Conservation (phyloP, 1,140 invertebrate species). For the Diabrotica virgifera region DNA sequence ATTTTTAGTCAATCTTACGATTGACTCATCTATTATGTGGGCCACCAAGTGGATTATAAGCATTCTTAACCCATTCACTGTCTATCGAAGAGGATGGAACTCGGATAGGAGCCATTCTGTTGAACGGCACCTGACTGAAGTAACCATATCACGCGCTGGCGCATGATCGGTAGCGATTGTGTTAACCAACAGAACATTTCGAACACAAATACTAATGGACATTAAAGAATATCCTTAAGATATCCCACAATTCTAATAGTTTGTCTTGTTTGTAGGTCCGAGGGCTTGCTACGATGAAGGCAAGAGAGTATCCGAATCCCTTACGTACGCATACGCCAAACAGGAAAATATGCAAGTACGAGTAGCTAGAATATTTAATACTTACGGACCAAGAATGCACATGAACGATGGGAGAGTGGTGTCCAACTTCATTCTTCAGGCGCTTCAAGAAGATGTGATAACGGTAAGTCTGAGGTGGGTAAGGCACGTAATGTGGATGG, state of each 20-base stretch:
- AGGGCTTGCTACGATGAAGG: constrained; percentile 99
- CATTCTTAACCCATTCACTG: too few species aligned
- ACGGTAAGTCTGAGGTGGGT: constrained; percentile 69
- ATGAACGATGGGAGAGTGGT: constrained; percentile 98
- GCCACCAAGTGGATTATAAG: too few species aligned
- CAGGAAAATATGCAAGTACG: constrained; percentile 93
- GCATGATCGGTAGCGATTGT: too few species aligned
- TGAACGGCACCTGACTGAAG: too few species aligned
- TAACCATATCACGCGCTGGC: too few species aligned
- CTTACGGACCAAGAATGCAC: constrained; percentile 99
- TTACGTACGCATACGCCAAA: constrained; percentile 96
- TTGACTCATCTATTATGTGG: too few species aligned
- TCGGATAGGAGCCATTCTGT: too few species aligned
- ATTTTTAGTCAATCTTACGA: too few species aligned
- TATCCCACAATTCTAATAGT: too few species aligned
- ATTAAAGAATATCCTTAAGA: background rate
- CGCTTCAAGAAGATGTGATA: constrained; percentile 90
- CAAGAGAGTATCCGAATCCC: constrained; percentile 93
- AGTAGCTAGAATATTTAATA: constrained; percentile 98
- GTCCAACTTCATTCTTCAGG: constrained; percentile 98
- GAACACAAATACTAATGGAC: background rate
- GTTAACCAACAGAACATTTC: too few species aligned
- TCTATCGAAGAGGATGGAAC: too few species aligned
- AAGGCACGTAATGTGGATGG: too few species aligned
- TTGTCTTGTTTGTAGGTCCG: constrained; percentile 58